Evolutionary conservation across 2,113 vertebrate species (phyloP).

Genomic region (Dissostichus mawsoni): DNA sequence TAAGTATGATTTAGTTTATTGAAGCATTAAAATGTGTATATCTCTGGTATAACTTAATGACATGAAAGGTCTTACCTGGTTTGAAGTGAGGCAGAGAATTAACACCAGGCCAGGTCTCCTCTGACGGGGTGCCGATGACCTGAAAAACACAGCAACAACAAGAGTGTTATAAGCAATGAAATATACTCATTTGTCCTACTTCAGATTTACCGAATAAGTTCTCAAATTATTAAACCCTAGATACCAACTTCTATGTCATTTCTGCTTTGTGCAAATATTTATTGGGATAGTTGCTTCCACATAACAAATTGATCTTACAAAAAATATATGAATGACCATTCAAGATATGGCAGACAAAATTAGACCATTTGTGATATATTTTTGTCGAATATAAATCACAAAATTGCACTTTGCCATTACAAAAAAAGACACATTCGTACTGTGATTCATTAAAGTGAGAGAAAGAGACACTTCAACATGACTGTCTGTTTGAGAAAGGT

Average conservation of each 20-base stretch:
- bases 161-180: not conserved
- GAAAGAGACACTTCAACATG: not conserved
- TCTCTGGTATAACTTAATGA: not conserved
- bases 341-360: not conserved
- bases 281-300: not conserved
- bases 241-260: not conserved
- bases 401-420: not conserved
- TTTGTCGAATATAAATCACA: not conserved
- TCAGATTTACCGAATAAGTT: not conserved
- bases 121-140: constrained; percentile 95
- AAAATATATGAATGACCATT: not conserved
- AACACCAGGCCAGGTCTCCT: constrained; percentile 95
- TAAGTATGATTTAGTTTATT: not conserved
- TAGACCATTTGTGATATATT: not conserved
- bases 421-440: not conserved
- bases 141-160: constrained; percentile 53
- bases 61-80: constrained; percentile 84
- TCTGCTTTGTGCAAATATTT: not conserved
- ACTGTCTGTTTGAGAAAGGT: not conserved
- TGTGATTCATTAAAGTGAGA: not conserved
- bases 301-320: not conserved
- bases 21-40: not conserved
- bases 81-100: constrained; percentile 95
- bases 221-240: not conserved
- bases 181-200: not conserved